phyloP scores from a whole-genome alignment of 64 coral and sea anemone genomes.

The Dendronephthya gigantea region DNA sequence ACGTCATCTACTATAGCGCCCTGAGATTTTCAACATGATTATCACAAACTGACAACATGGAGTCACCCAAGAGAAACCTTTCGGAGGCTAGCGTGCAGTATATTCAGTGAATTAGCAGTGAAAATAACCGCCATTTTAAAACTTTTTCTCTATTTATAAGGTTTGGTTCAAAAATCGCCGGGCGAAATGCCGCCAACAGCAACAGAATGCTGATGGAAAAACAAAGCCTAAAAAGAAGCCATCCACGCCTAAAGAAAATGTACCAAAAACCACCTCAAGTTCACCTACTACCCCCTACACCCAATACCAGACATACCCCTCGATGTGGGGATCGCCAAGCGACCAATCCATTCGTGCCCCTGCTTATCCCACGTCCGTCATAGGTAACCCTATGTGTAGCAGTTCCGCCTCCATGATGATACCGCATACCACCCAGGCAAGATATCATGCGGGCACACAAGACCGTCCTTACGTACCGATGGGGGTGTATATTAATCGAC shows the following conservation, averaged over 20 bases:
- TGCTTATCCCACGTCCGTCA: neutral
- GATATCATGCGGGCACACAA: neutral
- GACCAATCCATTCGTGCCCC: neutral
- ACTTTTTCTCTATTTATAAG: neutral
- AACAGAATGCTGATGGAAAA: neutral
- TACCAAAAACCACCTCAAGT: neutral
- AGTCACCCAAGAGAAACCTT: neutral
- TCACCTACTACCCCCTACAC: neutral
- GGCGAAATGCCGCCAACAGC: neutral
- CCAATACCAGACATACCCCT: neutral
- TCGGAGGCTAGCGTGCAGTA: no score
- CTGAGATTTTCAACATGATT: no score
- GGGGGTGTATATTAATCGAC: neutral
- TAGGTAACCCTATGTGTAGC: slow-evolving; percentile 1
- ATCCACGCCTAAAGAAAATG: neutral
- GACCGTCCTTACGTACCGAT: neutral
- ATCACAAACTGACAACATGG: no score
- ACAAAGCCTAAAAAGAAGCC: neutral
- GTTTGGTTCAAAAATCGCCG: neutral
- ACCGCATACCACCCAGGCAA: neutral
- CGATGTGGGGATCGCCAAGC: neutral
- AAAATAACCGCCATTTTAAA: neutral
- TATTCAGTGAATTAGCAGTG: neutral
- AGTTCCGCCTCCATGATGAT: neutral
- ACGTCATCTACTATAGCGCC: no score